These are phyloP conservation scores for Melikaiella ostensackeni DNA, from an alignment of 2,888 invertebrate species.

Conservation along the genomic window DNA sequence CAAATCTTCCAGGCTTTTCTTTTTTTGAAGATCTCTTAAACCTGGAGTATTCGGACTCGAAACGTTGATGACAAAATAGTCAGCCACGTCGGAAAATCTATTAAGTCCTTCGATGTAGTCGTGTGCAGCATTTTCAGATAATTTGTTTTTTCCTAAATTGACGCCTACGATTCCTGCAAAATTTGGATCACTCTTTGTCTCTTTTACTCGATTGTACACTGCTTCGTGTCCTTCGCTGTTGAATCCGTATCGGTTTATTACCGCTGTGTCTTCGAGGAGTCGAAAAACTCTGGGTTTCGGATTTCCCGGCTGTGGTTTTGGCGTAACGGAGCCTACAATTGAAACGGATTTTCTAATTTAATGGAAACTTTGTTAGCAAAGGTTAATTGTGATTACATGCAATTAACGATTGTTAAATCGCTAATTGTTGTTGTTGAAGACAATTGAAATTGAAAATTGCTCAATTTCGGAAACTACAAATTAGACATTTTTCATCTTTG, in stretches of 20 bases:
- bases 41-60: constrained; percentile 97
- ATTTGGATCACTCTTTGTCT: constrained; percentile 79
- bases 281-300: constrained; percentile 95
- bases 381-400: no score
- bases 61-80: constrained; percentile 97
- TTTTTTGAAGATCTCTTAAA: constrained; percentile 89
- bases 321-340: constrained; percentile 87
- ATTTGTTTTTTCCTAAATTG: constrained; percentile 98
- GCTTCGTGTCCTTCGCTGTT: constrained; percentile 95
- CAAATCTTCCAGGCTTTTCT: constrained; percentile 85
- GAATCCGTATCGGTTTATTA: constrained; percentile 97
- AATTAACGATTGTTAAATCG: no score
- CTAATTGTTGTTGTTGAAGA: no score
- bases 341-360: not conserved
- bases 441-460: no score
- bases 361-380: constrained; percentile 11
- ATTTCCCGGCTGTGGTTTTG: constrained; percentile 95
- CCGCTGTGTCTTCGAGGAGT: constrained; percentile 88
- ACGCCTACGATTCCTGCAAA: constrained; percentile 88
- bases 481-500: no score
- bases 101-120: constrained; percentile 94
- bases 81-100: constrained; percentile 89
- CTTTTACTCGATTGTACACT: constrained; percentile 84
- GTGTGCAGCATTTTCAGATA: constrained; percentile 83
- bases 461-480: no score